These are phyloP conservation scores for Anguilla anguilla DNA, from an alignment of 2,797 vertebrate genomes.

Conservation along the genomic window DNA sequence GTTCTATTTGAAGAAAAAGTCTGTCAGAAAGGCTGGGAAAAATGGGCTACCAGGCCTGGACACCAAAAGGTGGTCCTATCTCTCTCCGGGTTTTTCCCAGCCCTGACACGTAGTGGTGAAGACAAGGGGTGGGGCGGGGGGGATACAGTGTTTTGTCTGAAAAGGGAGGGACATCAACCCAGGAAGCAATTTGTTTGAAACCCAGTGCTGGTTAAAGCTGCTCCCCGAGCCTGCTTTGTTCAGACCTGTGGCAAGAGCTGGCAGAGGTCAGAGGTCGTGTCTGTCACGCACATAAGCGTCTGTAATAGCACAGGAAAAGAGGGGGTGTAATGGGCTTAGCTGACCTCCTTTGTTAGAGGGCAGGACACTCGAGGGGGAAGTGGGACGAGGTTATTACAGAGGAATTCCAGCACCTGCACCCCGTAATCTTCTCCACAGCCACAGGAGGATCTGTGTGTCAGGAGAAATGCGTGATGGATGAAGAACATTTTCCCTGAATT, in stretches of 20 bases:
- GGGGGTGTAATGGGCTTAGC: conserved; percentile 49
- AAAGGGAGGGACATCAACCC: conserved; percentile 13
- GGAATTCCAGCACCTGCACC: conserved; percentile 42
- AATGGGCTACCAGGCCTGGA: neutral
- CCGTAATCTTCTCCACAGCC: conserved; percentile 32
- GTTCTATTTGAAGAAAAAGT: neutral
- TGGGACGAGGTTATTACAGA: conserved; percentile 29
- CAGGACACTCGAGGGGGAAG: conserved; percentile 33
- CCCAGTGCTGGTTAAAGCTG: conserved; percentile 35
- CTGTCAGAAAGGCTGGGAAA: neutral
- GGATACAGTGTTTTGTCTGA: neutral
- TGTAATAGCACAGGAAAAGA: conserved; percentile 38
- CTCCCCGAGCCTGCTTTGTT: conserved; percentile 32
- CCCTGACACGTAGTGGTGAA: neutral
- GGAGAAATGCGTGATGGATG: neutral
- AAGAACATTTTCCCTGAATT: neutral
- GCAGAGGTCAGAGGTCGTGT: conserved; percentile 31
- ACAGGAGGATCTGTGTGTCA: neutral
- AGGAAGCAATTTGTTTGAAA: conserved; percentile 42
- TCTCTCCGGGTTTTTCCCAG: neutral
- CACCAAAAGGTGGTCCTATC: neutral
- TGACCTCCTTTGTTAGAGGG: conserved; percentile 48
- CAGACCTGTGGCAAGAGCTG: conserved; percentile 39
- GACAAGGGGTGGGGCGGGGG: neutral
- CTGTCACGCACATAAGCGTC: conserved; percentile 38